A percentile compares a stretch with the other conserved stretches of the same genome.
These are phyloP conservation scores for Rafetus swinhoei DNA, from an alignment of 2,113 vertebrate genomes.

Conservation along the genomic window DNA sequence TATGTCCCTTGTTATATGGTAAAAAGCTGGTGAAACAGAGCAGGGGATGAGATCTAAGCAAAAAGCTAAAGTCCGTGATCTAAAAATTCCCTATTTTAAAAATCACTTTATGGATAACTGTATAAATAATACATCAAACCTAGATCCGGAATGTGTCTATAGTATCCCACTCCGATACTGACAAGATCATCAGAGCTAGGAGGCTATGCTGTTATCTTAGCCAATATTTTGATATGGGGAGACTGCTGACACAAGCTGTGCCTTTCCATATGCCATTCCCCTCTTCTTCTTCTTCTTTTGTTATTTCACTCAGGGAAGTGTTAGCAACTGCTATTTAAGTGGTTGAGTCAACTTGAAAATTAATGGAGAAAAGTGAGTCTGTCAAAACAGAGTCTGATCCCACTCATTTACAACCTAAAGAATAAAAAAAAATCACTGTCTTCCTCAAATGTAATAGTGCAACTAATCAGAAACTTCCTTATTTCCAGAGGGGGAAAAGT, in stretches of 20 bases:
- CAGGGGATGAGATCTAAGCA: background rate
- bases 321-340: slow-evolving; percentile 47
- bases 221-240: slow-evolving; percentile 18
- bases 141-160: background rate
- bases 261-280: slow-evolving; percentile 4
- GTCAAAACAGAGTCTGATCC: slow-evolving; percentile 78
- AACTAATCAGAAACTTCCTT: accelerated
- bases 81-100: accelerated
- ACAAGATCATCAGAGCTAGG: background rate
- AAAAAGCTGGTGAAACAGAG: background rate
- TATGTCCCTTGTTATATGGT: background rate
- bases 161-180: accelerated
- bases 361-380: slow-evolving; percentile 58
- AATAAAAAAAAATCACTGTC: background rate
- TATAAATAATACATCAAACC: accelerated
- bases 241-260: background rate
- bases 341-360: slow-evolving; percentile 57
- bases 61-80: background rate
- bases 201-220: background rate
- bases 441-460: accelerated
- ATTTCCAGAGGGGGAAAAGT: background rate
- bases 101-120: accelerated
- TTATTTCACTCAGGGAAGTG: slow-evolving; percentile 67
- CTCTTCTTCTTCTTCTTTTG: slow-evolving; percentile 61
- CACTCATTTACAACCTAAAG: slow-evolving; percentile 45